Base-by-base conservation (phyloP, 2,797 vertebrate genomes). In the Alexandromys oeconomus region DNA sequence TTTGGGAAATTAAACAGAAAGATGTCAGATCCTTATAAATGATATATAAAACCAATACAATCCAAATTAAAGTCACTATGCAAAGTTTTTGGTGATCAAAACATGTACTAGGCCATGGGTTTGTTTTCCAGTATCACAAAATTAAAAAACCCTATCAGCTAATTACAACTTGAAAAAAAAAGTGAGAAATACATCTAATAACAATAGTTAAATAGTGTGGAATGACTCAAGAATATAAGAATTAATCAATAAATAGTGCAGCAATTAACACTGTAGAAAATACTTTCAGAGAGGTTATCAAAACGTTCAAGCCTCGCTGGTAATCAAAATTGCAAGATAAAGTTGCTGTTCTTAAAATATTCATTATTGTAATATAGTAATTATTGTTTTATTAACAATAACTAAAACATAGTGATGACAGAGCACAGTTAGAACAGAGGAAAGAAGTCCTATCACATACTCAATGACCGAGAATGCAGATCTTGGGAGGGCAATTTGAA, bases 241-340 rank as follows among this genome's bases (percentile, higher is more conserved):
- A 93, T 97, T 94, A 94, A 85, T 96, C 82, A 95, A 54, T 88
- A 89, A 94, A 92, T 74, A 59, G 3, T 67, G 87, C 6, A 93
- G 37, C 14, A 93, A 85, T 96, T 92, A 96, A 93, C 59, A 94
- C 81, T 93, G 65, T 76, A 54, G 65, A 95, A 95, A 97, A 92
- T 88, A 88, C 19, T 71, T 93, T 27, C 29, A 93, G 63, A 82
- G n/a, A 95, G 76, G 90, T 88, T 94, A 86, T 87, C 81, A 96
- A 97, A 95, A 96, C 40, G 46, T 95, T 95, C 74, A 97, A 97
- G 85, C 69, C 65, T 96, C 79, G 95, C 34, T 94, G 82, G 63
- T 89, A 92, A 95, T 73, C 48, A 96, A 95, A 97, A 96, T 37
- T 89, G 92, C 74, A 89, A 93, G 86, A 92, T 92, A 96, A 96